Conservation (phyloP, 2,888 invertebrate species). For the Calliscelio sp. region DNA sequence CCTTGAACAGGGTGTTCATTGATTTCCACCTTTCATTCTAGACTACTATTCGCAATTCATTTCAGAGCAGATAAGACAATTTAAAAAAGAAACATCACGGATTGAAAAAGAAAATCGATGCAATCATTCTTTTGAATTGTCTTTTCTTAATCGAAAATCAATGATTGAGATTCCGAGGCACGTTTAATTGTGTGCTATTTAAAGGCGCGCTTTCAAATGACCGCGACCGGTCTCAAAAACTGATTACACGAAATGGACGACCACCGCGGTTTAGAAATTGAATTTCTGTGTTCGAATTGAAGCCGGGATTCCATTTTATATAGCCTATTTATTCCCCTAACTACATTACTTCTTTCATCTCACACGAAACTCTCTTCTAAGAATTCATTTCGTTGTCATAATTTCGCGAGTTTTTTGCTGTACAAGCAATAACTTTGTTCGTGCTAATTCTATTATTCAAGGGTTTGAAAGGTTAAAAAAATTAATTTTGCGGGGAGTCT, state of each 20-base stretch:
- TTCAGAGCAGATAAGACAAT: slow-evolving; percentile 7
- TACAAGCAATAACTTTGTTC: no score
- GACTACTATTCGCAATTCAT: slow-evolving; percentile 5
- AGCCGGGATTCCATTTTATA: slow-evolving; percentile 8
- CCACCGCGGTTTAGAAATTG: slow-evolving; percentile 14
- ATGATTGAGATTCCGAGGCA: background rate
- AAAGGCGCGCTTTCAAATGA: background rate
- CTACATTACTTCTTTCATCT: slow-evolving; percentile 5
- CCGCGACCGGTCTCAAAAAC: background rate
- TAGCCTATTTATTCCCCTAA: slow-evolving; percentile 7
- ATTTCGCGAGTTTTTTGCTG: background rate
- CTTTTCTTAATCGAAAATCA: background rate
- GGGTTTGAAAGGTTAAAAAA: no score
- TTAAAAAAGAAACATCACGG: background rate
- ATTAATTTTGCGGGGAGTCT: no score
- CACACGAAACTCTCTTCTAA: background rate
- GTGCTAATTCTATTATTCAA: no score
- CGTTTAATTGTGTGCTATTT: background rate
- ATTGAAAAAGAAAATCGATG: background rate
- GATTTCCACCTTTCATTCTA: slow-evolving; percentile 34
- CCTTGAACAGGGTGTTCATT: slow-evolving; percentile 31
- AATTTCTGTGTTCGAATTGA: slow-evolving; percentile 20
- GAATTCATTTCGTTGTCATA: background rate
- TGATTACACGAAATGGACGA: slow-evolving; percentile 2
- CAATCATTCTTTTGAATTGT: background rate